Percentiles rank a stretch among this genome's conserved stretches.
Evolutionary conservation across 2,888 invertebrate genomes (phyloP).

Genomic region (Sinohyriopsis cumingii): DNA sequence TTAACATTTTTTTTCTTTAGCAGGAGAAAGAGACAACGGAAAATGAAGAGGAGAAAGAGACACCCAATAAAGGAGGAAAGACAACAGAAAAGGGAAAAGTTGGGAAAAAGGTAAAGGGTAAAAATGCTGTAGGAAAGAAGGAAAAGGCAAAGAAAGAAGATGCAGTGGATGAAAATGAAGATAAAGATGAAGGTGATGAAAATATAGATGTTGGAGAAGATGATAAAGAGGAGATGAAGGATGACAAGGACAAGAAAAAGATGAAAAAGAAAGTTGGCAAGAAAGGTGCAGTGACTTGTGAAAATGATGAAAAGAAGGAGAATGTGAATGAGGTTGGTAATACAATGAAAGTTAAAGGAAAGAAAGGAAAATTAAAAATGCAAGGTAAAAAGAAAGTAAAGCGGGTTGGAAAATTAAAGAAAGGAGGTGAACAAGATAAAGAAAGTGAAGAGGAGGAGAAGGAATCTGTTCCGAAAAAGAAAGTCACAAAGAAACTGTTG

Average conservation of each 20-base stretch:
- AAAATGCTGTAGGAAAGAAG: conserved; percentile 9
- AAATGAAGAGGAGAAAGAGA: conserved; percentile 1
- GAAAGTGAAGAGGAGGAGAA: conserved; percentile 15
- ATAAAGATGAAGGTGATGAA: conserved; percentile 19
- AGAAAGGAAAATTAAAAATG: conserved; percentile 10
- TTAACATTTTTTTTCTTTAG: too few relatives aligned
- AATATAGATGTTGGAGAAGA: conserved; percentile 24
- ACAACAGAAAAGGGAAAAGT: conserved; percentile 9
- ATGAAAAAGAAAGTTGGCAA: conserved; percentile 20
- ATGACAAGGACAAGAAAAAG: conserved; percentile 23
- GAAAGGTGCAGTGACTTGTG: conserved; percentile 2
- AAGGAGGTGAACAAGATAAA: conserved; percentile 13
- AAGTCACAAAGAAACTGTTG: conserved; percentile 20
- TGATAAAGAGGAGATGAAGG: conserved; percentile 25
- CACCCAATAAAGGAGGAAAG: neutral
- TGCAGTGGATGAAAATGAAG: conserved; percentile 22
- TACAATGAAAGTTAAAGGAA: conserved; percentile 15
- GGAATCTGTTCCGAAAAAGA: conserved; percentile 11
- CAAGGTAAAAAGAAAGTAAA: conserved; percentile 18
- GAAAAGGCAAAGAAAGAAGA: conserved; percentile 9
- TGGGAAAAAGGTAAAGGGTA: neutral
- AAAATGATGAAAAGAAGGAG: conserved; percentile 18
- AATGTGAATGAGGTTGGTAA: conserved; percentile 6
- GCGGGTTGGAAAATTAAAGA: conserved; percentile 12
- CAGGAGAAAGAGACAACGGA: too few relatives aligned